Percentiles rank a stretch among this genome's conserved stretches.
These are phyloP conservation scores for Pempheris klunzingeri DNA, from an alignment of 2,797 vertebrate species.

Conservation along the genomic window DNA sequence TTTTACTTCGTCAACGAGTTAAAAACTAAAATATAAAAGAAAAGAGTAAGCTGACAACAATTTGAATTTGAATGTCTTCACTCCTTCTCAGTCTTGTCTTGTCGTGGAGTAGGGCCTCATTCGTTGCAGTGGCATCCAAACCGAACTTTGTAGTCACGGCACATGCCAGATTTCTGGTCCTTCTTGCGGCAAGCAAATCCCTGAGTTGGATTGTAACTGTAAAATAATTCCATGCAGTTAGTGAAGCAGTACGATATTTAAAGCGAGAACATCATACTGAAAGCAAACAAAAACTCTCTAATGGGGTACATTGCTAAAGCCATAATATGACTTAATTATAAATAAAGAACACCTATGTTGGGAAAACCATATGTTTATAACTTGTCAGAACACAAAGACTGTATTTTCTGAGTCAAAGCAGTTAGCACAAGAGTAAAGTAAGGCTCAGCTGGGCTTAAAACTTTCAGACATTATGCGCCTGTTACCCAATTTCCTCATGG, in stretches of 20 bases:
- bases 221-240: background rate
- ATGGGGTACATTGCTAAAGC: background rate
- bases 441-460: conserved; percentile 21
- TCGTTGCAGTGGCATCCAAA: conserved; percentile 55
- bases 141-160: conserved; percentile 60
- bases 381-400: background rate
- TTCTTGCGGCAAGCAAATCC: conserved; percentile 42
- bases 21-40: background rate
- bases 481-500: conserved; percentile 40
- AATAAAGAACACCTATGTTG: background rate
- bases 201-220: conserved; percentile 41
- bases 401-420: conserved; percentile 9
- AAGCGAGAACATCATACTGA: background rate
- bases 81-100: background rate
- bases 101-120: background rate
- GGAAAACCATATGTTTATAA: background rate
- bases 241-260: background rate
- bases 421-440: conserved; percentile 11
- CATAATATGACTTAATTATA: background rate
- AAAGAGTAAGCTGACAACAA: background rate
- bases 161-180: background rate
- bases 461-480: conserved; percentile 43
- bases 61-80: background rate
- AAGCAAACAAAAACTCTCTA: background rate
- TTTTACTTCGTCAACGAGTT: background rate